These are phyloP conservation scores for Antedon mediterranea DNA, from an alignment of 53 echinoderm and acorn worm genomes.

Conservation along the genomic window DNA sequence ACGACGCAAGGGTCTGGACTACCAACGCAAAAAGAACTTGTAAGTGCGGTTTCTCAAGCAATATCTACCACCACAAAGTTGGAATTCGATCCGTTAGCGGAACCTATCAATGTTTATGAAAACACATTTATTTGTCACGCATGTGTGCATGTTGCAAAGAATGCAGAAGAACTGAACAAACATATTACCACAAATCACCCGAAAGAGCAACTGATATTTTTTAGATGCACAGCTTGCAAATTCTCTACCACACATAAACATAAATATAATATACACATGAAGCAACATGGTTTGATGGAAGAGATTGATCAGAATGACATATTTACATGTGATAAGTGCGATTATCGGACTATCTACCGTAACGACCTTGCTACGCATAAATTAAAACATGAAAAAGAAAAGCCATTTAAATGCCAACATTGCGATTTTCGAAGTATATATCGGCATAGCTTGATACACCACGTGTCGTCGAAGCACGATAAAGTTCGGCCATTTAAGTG, in stretches of 20 bases:
- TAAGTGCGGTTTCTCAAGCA: not conserved
- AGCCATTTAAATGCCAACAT: conserved; percentile 54
- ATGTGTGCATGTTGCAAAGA: not conserved
- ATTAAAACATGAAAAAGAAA: conserved; percentile 62
- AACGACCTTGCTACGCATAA: conserved; percentile 61
- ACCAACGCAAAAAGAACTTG: not conserved
- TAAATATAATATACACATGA: conserved; percentile 78
- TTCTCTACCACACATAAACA: conserved; percentile 48
- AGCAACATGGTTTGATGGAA: conserved; percentile 47
- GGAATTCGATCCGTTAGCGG: not conserved
- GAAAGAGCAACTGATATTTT: conserved; percentile 9
- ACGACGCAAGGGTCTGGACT: not conserved
- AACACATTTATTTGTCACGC: not conserved
- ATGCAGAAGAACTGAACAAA: not conserved
- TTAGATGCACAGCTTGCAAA: conserved; percentile 54
- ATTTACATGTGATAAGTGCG: conserved; percentile 44
- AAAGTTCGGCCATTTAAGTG: conserved; percentile 69
- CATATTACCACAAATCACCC: not conserved
- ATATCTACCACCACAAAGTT: not conserved
- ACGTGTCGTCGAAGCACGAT: conserved; percentile 74
- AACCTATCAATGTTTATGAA: not conserved
- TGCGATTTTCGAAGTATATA: conserved; percentile 86
- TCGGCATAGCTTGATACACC: conserved; percentile 76
- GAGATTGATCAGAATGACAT: conserved; percentile 67
- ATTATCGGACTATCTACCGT: conserved; percentile 68